Conservation (phyloP, 2,797 vertebrate genomes). For the Thamnophis elegans region DNA sequence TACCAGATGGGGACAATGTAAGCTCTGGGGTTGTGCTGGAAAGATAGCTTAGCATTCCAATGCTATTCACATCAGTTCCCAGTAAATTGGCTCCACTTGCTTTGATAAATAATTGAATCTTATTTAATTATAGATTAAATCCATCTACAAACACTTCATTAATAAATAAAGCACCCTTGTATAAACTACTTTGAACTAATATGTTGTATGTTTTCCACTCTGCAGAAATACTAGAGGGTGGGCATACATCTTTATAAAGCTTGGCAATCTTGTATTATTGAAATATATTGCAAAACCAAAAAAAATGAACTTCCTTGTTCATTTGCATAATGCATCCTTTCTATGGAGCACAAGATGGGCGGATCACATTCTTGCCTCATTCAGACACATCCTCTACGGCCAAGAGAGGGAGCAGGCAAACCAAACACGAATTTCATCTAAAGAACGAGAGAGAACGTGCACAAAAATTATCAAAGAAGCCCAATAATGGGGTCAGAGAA, state of each 20-base stretch:
- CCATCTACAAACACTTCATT: slow-evolving; percentile 5
- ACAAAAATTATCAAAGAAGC: background rate
- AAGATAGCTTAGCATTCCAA: slow-evolving; percentile 1
- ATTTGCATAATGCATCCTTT: slow-evolving; percentile 3
- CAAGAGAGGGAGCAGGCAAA: background rate
- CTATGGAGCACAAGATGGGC: background rate
- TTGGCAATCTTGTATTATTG: background rate
- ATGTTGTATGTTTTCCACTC: background rate
- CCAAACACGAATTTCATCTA: background rate
- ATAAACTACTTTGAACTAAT: slow-evolving; percentile 20
- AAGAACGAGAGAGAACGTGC: background rate
- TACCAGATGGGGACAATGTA: background rate
- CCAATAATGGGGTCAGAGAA: background rate
- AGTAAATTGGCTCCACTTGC: slow-evolving; percentile 2
- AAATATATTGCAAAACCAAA: background rate
- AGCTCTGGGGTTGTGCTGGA: background rate
- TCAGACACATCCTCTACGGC: background rate
- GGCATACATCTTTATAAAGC: background rate
- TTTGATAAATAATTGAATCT: slow-evolving; percentile 24
- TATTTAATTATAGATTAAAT: slow-evolving; percentile 40
- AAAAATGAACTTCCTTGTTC: background rate
- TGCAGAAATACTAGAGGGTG: background rate
- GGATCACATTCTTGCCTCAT: background rate
- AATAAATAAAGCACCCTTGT: slow-evolving; percentile 11
- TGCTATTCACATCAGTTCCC: slow-evolving; percentile 13